Evolutionary conservation across 2,888 invertebrate genomes (phyloP).

Genomic region (Globia sparganii): DNA sequence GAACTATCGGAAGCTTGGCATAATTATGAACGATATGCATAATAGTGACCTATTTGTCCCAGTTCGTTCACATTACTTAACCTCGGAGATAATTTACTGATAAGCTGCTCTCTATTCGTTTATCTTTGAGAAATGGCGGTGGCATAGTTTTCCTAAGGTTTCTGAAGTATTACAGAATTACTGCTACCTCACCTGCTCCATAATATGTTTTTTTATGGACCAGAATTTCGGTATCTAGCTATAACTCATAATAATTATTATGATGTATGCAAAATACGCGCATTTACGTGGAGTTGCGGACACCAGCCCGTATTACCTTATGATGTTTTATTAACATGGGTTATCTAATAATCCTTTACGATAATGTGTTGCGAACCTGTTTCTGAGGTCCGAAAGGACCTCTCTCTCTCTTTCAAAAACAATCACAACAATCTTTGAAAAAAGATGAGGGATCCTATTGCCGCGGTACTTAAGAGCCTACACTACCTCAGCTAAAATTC

Average conservation of each 20-base stretch:
- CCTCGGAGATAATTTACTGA: constrained; percentile 41
- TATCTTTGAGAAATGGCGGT: constrained; percentile 35
- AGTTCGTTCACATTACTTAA: constrained; percentile 47
- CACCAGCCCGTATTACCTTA: too few relatives aligned
- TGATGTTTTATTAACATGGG: constrained; percentile 15
- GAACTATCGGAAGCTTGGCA: constrained; percentile 17
- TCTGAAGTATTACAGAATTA: neutral
- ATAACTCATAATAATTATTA: neutral
- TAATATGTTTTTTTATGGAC: neutral
- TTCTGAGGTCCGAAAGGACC: too few relatives aligned
- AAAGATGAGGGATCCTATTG: neutral
- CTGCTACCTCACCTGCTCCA: neutral
- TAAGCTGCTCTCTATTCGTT: constrained; percentile 27
- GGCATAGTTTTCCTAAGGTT: neutral
- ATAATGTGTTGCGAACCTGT: neutral
- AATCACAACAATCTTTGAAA: too few relatives aligned
- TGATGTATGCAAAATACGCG: too few relatives aligned
- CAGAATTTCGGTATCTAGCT: neutral
- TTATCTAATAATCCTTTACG: constrained; percentile 24
- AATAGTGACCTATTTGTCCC: constrained; percentile 37
- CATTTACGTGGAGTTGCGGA: too few relatives aligned
- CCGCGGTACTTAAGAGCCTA: too few relatives aligned
- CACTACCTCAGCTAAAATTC: too few relatives aligned
- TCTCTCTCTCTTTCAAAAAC: too few relatives aligned
- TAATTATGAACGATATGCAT: constrained; percentile 16